Evolutionary conservation across 2,888 invertebrate species (phyloP).

Genomic region (Drosophila phalerata): DNA sequence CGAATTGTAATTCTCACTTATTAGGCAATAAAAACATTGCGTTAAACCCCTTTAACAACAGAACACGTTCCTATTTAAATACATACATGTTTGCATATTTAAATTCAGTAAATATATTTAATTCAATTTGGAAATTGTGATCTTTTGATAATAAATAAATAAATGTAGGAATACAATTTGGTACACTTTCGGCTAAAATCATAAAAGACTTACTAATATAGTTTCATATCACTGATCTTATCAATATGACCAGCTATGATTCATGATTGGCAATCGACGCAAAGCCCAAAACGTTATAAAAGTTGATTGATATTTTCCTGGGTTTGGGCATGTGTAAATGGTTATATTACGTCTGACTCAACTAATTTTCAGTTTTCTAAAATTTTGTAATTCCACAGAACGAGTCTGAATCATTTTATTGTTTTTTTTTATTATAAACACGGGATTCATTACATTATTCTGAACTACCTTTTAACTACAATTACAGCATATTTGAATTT

Average conservation of each 20-base stretch:
- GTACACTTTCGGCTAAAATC: not conserved
- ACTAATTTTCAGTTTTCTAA: not conserved
- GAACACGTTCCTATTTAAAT: not conserved
- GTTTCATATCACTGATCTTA: conserved; percentile 1
- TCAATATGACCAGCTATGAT: conserved; percentile 7
- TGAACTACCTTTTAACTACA: not conserved
- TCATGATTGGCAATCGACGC: conserved; percentile 2
- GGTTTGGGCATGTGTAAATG: not conserved
- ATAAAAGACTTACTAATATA: not conserved
- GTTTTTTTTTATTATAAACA: not conserved
- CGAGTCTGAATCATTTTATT: not conserved
- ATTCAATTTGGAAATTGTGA: not conserved
- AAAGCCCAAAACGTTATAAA: not conserved
- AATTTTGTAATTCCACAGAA: not conserved
- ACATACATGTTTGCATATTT: not conserved
- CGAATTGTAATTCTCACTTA: conserved; percentile 2
- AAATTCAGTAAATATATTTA: not conserved
- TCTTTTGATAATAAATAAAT: not conserved
- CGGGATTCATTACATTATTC: not conserved
- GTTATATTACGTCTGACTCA: not conserved
- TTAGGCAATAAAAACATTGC: not conserved
- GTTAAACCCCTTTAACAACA: conserved; percentile 9
- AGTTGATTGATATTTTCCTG: not conserved
- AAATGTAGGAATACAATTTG: not conserved
- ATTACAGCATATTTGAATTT: not conserved